Conservation (phyloP, 2,113 vertebrate genomes). For the Nycticebus coucang region DNA sequence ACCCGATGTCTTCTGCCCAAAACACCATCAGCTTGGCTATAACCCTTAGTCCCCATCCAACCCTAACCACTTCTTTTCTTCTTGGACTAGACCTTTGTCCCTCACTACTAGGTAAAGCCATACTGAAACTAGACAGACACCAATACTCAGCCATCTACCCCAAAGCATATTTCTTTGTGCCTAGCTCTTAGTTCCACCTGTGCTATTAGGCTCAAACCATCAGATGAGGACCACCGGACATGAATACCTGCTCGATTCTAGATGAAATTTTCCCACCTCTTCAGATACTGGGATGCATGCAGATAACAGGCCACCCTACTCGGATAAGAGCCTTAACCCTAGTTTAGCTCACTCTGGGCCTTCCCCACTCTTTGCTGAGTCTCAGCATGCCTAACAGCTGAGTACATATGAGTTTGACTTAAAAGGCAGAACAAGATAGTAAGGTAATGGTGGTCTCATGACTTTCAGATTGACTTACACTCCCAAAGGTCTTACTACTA, state of each 20-base stretch:
- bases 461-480: conserved; percentile 49
- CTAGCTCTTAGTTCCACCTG: neutral
- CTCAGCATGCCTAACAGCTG: conserved; percentile 17
- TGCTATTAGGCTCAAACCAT: neutral
- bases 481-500: conserved; percentile 27
- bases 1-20: neutral
- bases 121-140: neutral
- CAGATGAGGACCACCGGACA: neutral
- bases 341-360: neutral
- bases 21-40: conserved; percentile 5
- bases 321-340: neutral
- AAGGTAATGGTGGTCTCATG: conserved; percentile 6
- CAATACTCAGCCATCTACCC: neutral
- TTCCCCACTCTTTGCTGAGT: neutral
- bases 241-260: conserved; percentile 6
- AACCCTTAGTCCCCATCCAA: neutral
- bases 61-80: neutral
- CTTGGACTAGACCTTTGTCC: neutral
- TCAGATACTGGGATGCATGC: neutral
- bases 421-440: conserved; percentile 29
- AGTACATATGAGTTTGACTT: conserved; percentile 43
- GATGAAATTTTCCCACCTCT: neutral
- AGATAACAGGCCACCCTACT: neutral
- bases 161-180: neutral
- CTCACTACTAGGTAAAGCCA: neutral